A percentile compares a stretch with the other conserved stretches of the same genome.
These are phyloP conservation scores for Apotomis capreana DNA, from an alignment of 2,888 invertebrate genomes.

Conservation along the genomic window DNA sequence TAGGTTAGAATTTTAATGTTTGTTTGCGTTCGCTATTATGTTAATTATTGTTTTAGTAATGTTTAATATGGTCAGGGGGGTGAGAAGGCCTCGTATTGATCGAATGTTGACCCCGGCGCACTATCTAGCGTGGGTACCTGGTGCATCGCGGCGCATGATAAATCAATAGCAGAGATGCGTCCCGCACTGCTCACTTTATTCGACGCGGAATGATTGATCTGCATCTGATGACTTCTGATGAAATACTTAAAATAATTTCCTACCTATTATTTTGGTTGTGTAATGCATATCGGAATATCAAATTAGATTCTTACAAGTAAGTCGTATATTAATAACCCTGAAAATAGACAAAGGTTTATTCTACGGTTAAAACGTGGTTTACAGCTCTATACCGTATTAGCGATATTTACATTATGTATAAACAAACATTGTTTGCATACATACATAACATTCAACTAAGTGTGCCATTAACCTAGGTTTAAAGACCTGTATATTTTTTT, in stretches of 20 bases:
- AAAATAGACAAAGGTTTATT: background rate
- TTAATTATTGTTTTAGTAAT: background rate
- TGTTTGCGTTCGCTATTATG: background rate
- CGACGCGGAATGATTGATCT: slow-evolving; percentile 21
- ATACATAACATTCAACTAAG: background rate
- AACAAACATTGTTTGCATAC: background rate
- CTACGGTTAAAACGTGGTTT: background rate
- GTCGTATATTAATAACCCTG: background rate
- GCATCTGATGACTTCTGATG: background rate
- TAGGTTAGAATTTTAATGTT: background rate
- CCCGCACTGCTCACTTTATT: slow-evolving; percentile 30
- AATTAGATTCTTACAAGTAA: slow-evolving; percentile 20
- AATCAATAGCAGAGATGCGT: slow-evolving; percentile 60
- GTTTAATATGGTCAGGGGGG: slow-evolving; percentile 36
- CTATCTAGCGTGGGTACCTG: slow-evolving; percentile 42
- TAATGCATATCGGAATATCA: slow-evolving; percentile 6
- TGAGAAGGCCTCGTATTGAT: slow-evolving; percentile 59
- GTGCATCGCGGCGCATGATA: slow-evolving; percentile 51
- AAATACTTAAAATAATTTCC: background rate
- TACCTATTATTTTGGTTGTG: background rate
- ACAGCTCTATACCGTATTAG: background rate
- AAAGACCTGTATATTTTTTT: background rate
- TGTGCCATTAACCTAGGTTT: background rate
- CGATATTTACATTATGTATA: background rate
- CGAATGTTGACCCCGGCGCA: slow-evolving; percentile 63